A percentile compares a stretch with the other conserved stretches of the same genome.
Conservation (phyloP, 2,797 vertebrate species). For the Amblyraja radiata region DNA sequence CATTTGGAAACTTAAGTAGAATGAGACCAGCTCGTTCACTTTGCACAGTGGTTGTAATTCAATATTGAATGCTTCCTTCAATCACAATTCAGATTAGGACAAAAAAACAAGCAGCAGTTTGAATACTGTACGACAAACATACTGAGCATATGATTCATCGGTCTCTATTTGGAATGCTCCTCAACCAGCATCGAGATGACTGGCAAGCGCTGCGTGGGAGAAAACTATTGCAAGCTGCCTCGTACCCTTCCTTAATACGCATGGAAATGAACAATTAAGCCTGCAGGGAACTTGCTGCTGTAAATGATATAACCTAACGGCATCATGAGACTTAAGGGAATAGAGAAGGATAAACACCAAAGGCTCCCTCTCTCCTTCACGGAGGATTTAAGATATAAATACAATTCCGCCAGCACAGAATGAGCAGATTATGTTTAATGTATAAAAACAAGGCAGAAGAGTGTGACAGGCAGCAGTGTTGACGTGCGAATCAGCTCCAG, state of each 20-base stretch:
- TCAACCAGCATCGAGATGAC: slow-evolving; percentile 49
- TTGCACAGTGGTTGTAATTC: neutral
- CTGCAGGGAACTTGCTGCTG: slow-evolving; percentile 37
- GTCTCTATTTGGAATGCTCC: slow-evolving; percentile 48
- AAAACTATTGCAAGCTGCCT: slow-evolving; percentile 49
- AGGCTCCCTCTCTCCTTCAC: neutral
- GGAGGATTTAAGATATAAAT: neutral
- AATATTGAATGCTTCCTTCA: neutral
- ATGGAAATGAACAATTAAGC: slow-evolving; percentile 44
- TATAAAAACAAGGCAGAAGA: neutral
- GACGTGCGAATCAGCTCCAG: neutral
- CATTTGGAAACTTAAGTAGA: neutral
- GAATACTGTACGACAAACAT: slow-evolving; percentile 45
- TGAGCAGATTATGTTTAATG: neutral
- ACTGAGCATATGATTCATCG: slow-evolving; percentile 43
- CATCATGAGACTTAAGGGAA: slow-evolving; percentile 39
- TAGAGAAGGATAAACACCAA: slow-evolving; percentile 29
- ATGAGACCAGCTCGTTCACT: neutral
- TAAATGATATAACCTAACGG: slow-evolving; percentile 22
- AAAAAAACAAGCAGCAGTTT: neutral
- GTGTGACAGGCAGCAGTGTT: neutral
- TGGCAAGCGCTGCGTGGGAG: slow-evolving; percentile 47
- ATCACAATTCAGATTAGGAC: neutral
- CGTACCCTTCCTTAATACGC: slow-evolving; percentile 40
- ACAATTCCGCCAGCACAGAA: neutral